Conservation (phyloP, 2,113 vertebrate species). For the Sturnira hondurensis region DNA sequence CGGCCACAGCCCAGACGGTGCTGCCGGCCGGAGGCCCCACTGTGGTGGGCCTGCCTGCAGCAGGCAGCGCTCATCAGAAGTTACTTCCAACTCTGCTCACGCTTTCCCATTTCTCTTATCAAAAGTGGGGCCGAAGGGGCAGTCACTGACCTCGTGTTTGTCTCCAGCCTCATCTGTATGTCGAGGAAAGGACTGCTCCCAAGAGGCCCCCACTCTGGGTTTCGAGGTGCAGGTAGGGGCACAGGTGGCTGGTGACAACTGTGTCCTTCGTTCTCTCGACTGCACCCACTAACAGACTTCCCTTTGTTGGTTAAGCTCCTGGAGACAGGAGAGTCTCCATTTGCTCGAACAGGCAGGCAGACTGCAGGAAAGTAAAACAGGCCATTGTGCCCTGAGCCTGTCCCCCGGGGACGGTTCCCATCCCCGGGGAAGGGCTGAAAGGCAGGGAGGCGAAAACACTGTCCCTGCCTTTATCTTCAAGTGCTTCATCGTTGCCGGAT, state of each 20-base stretch:
- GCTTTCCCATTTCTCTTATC: neutral
- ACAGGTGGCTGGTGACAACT: neutral
- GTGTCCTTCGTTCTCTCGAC: neutral
- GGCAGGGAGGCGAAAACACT: neutral
- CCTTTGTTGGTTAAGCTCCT: neutral
- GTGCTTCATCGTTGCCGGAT: neutral
- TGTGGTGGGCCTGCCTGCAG: neutral
- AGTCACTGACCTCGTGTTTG: neutral
- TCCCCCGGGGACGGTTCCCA: neutral
- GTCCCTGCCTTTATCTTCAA: neutral
- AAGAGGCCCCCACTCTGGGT: fast-evolving
- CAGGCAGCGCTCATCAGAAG: neutral
- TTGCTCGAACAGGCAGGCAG: neutral
- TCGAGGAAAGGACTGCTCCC: neutral
- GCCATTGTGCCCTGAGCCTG: neutral
- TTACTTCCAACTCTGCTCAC: neutral
- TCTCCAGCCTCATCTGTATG: too few relatives aligned
- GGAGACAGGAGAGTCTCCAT: neutral
- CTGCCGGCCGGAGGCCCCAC: neutral
- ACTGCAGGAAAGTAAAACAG: neutral
- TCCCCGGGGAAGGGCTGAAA: neutral
- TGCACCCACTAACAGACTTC: neutral
- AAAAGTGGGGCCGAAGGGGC: neutral
- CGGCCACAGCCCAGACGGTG: neutral
- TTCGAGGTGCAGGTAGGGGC: neutral